phyloP scores from a whole-genome alignment of 2,113 vertebrate genomes.

The Phylloscopus whistleri region DNA sequence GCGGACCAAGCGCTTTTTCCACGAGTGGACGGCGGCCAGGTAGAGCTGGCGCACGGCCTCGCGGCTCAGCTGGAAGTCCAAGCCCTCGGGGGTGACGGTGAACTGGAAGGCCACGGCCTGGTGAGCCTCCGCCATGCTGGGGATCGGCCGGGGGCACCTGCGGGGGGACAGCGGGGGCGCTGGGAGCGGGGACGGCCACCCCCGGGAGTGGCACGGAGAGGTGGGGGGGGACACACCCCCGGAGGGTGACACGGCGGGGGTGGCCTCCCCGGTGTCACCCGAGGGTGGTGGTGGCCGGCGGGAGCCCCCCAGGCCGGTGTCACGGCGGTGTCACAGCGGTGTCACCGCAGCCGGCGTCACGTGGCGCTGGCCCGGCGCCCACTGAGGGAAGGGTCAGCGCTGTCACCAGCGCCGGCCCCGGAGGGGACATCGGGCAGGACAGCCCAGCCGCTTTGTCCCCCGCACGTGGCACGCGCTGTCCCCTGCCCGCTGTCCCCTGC shows the following conservation, averaged over 20 bases:
- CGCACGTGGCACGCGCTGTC: background rate
- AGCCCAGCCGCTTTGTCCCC: background rate
- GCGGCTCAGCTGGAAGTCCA: constrained; percentile 86
- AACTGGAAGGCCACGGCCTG: constrained; percentile 98
- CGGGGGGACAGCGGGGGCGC: fast-evolving
- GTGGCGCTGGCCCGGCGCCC: background rate
- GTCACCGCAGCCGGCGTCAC: background rate
- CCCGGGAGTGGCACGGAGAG: too few species aligned
- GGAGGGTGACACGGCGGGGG: fast-evolving
- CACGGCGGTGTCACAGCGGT: background rate
- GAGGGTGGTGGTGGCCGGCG: background rate
- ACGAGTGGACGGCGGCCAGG: constrained; percentile 82
- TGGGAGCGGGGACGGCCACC: background rate
- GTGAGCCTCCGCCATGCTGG: constrained; percentile 92
- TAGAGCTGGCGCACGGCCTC: constrained; percentile 90
- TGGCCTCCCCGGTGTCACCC: too few species aligned
- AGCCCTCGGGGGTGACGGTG: constrained; percentile 90
- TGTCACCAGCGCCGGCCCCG: background rate
- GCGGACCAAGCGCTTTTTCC: constrained; percentile 87
- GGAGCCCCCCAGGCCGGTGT: background rate
- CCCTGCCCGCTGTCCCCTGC: background rate
- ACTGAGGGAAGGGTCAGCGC: constrained; percentile 33
- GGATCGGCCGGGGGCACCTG: background rate
- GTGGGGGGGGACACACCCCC: too few species aligned
- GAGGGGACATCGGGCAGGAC: background rate